Evolutionary conservation across 53 echinoderm and acorn worm species (phyloP).

Genomic region (Stichopus horrens): DNA sequence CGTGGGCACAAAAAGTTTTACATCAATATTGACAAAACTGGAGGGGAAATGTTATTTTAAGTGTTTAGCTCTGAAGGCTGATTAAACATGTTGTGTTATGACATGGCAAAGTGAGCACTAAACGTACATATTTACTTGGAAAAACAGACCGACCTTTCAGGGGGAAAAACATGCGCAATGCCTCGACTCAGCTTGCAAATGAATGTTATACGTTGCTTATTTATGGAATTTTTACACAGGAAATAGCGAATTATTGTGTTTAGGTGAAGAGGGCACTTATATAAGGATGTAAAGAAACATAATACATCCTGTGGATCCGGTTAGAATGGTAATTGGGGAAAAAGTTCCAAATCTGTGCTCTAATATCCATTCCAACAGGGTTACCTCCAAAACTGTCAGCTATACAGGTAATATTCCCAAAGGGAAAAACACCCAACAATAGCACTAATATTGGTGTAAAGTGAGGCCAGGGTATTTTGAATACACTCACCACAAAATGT

Average conservation of each 20-base stretch:
- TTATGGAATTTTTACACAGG: neutral
- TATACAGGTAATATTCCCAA: no score
- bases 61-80: neutral
- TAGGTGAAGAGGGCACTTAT: neutral
- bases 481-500: no score
- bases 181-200: neutral
- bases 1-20: neutral
- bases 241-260: neutral
- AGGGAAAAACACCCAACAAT: no score
- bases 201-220: neutral
- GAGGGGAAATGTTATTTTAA: neutral
- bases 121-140: neutral
- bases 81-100: neutral
- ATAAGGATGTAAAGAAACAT: neutral
- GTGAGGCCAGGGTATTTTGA: no score
- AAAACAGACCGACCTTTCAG: neutral
- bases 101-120: neutral
- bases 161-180: neutral
- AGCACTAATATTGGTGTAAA: no score
- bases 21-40: neutral
- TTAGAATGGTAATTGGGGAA: neutral
- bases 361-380: no score
- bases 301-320: neutral
- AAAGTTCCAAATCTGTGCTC: no score
- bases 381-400: no score